Percentiles rank a stretch among this genome's conserved stretches.
Evolutionary conservation across 2,888 invertebrate genomes (phyloP).

Genomic region (Charanyca ferruginea): DNA sequence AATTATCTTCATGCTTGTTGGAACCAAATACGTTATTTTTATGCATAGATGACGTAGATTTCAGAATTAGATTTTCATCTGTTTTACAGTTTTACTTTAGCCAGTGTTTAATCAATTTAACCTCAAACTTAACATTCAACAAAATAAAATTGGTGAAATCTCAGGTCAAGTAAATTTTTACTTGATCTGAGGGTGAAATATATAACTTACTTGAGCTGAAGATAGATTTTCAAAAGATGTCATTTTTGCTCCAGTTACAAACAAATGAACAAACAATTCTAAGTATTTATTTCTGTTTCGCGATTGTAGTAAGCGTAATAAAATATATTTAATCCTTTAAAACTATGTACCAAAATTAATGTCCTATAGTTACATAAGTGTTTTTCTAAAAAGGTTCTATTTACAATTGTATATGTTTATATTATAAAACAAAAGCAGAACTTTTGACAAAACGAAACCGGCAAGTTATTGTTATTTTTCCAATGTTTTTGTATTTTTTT

Average conservation of each 20-base stretch:
- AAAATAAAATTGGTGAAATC: neutral
- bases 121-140: neutral
- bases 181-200: no score
- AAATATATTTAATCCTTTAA: no score
- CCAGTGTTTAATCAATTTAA: neutral
- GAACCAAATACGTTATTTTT: no score
- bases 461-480: no score
- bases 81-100: neutral
- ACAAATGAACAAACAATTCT: conserved; percentile 35
- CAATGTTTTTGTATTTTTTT: no score
- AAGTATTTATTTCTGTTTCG: neutral
- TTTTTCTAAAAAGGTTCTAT: no score
- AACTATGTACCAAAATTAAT: no score
- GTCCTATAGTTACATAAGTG: neutral
- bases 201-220: conserved; percentile 73
- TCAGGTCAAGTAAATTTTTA: no score
- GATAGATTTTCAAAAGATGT: conserved; percentile 76
- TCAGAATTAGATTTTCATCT: neutral
- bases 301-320: neutral
- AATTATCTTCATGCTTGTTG: no score
- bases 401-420: neutral
- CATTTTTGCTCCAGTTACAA: conserved; percentile 61
- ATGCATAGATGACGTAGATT: conserved; percentile 34
- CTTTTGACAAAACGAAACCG: conserved; percentile 1
- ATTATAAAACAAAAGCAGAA: conserved; percentile 4